phyloP scores from a whole-genome alignment of 2,113 vertebrate genomes.

The Corythaeola cristata region DNA sequence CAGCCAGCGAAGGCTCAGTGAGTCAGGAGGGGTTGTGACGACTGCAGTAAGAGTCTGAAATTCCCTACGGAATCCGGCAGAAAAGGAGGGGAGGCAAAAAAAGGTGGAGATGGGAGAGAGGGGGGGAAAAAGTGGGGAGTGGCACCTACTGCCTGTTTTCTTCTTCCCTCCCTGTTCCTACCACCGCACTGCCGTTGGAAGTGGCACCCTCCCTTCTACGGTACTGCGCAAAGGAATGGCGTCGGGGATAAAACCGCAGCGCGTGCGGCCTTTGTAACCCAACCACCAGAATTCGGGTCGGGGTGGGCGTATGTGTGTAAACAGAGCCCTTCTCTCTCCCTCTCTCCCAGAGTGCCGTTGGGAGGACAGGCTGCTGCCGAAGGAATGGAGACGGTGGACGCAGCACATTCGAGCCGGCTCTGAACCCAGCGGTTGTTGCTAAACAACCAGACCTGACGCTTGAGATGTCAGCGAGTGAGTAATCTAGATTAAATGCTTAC shows the following conservation, averaged over 20 bases:
- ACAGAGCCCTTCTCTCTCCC: neutral
- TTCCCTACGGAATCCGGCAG: slow-evolving; percentile 31
- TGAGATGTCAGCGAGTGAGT: slow-evolving; percentile 17
- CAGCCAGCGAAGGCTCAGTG: slow-evolving; percentile 57
- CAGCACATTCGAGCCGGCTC: neutral
- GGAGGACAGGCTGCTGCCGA: neutral
- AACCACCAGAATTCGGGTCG: accelerated
- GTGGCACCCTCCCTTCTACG: neutral
- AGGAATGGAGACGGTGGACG: neutral
- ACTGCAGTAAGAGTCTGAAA: slow-evolving; percentile 56
- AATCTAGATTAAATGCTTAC: slow-evolving; percentile 12
- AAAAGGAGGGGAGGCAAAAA: neutral
- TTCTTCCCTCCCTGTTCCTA: neutral
- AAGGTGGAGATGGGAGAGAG: neutral
- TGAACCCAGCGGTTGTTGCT: slow-evolving; percentile 54
- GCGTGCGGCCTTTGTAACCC: neutral
- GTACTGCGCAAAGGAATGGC: slow-evolving; percentile 1
- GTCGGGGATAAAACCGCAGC: neutral
- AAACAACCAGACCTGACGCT: slow-evolving; percentile 30
- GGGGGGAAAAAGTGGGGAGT: neutral
- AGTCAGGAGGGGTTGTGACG: slow-evolving; percentile 54
- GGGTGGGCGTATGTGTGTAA: neutral
- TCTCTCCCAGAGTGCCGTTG: neutral
- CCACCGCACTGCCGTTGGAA: neutral
- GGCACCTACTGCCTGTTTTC: neutral